phyloP scores from a whole-genome alignment of 2,888 invertebrate species.

The Drosophila yooni region DNA sequence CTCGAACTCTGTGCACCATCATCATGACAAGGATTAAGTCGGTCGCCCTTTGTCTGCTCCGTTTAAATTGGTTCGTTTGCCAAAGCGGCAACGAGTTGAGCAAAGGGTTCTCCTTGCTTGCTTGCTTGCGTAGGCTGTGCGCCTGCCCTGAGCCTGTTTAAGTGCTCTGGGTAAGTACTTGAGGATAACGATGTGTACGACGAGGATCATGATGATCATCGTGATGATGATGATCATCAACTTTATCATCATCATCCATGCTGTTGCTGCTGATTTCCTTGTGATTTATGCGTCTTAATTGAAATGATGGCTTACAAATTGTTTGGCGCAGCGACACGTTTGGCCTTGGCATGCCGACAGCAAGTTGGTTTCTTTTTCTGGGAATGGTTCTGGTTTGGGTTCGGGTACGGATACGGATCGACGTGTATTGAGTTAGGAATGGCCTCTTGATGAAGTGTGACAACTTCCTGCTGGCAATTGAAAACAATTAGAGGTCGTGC shows the following conservation, averaged over 20 bases:
- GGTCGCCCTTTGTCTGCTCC: slow-evolving; percentile 58
- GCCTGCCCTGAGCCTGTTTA: slow-evolving; percentile 63
- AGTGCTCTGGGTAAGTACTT: slow-evolving; percentile 69
- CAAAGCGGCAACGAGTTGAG: slow-evolving; percentile 57
- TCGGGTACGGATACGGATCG: not conserved
- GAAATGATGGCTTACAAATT: slow-evolving; percentile 81
- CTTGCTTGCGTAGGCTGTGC: slow-evolving; percentile 62
- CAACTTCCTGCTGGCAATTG: slow-evolving; percentile 51
- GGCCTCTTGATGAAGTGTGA: slow-evolving; percentile 28
- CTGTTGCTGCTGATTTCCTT: slow-evolving; percentile 67
- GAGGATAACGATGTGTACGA: slow-evolving; percentile 71
- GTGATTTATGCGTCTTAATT: slow-evolving; percentile 80
- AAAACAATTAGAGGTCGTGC: slow-evolving; percentile 6
- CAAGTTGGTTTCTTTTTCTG: slow-evolving; percentile 41
- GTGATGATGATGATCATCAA: slow-evolving; percentile 15
- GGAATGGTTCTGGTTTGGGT: slow-evolving; percentile 15
- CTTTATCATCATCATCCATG: slow-evolving; percentile 20
- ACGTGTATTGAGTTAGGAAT: slow-evolving; percentile 37
- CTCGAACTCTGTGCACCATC: slow-evolving; percentile 8
- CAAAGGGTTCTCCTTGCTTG: slow-evolving; percentile 49
- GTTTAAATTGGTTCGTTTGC: slow-evolving; percentile 78
- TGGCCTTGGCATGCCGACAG: slow-evolving; percentile 48
- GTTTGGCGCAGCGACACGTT: slow-evolving; percentile 59
- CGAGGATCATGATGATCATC: slow-evolving; percentile 18
- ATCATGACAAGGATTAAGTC: slow-evolving; percentile 65